Evolutionary conservation across 2,797 vertebrate genomes (phyloP), one percentile per base, ranked within the genome.

Genomic region (Pelobates cultripes): DNA sequence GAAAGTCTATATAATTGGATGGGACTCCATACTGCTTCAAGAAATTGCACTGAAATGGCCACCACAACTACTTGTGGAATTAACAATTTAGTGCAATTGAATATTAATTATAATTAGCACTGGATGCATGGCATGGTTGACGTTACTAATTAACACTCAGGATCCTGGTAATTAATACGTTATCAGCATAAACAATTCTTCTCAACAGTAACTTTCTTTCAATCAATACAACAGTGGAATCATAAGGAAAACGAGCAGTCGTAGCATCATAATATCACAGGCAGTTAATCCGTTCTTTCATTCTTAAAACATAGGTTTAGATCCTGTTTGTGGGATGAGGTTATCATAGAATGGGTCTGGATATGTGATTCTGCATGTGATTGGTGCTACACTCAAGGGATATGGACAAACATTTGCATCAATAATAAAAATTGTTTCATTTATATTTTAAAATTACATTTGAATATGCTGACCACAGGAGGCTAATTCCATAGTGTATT

Each of bases 301-400:
- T 41, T 10, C 17, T 86, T 82, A 83, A 85, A 85, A 10, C 67
- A 81, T 82, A 84, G 84, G 86, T 87, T 86, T 79, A 86, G 84
- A 81, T 83, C 70, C 74, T 79, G 81, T 80, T 84, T 85, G 77
- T 86, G 73, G 81, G 86, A 86, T 43, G 84, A 47, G 83, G 84
- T 47, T 74, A 72, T 7, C 10, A 61, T 9, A 28, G 13, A 44
- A 74, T 85, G 75, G 76, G 73, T 15, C 67, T 41, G 43, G 63
- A 57, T 73, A 10, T 80, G 47, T 51, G 47, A 51, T 6, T 5
- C 47, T 28, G 28, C 2, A 28, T 51, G 5, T 6, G 47, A 51
- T 51, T 57, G 55, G 13, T 57, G 55, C 13, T 57, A 1, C 55
- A 57, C 9, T 57, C 2, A 14, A 12, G 55, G 55, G 55, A 15